Evolutionary conservation across 2,888 invertebrate genomes (phyloP).

Genomic region (Nephrotoma flavescens): DNA sequence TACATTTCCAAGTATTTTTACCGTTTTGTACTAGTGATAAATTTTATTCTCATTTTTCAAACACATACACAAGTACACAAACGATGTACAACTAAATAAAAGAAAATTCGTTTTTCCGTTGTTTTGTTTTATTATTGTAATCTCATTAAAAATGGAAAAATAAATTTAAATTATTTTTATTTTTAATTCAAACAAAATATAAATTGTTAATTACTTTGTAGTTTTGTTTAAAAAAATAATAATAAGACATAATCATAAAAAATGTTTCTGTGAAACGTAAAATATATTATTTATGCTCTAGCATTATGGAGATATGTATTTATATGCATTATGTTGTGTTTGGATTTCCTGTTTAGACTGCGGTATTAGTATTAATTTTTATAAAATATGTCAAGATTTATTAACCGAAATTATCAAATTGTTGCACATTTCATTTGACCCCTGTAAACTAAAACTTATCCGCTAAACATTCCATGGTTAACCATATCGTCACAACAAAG

Average conservation of each 20-base stretch:
- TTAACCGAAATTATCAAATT: too few species aligned
- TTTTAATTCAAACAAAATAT: background rate
- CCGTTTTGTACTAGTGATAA: background rate
- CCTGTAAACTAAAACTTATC: too few species aligned
- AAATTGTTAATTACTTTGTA: background rate
- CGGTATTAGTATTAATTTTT: too few species aligned
- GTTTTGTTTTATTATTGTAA: background rate
- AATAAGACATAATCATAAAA: background rate
- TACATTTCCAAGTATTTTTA: background rate
- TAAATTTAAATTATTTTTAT: background rate
- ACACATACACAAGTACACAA: background rate
- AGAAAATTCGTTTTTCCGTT: background rate
- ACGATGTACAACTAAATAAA: background rate
- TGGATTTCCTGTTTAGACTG: background rate
- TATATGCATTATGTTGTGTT: background rate
- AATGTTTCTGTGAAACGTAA: background rate
- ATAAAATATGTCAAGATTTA: too few species aligned
- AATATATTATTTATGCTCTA: background rate
- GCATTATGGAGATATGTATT: background rate
- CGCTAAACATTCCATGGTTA: too few species aligned
- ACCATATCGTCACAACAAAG: too few species aligned
- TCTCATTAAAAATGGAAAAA: background rate
- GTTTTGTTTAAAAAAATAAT: background rate
- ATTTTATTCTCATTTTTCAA: background rate
- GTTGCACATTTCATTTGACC: too few species aligned